Evolutionary conservation across 2,113 vertebrate genomes (phyloP).

Genomic region (Pygoscelis antarcticus): DNA sequence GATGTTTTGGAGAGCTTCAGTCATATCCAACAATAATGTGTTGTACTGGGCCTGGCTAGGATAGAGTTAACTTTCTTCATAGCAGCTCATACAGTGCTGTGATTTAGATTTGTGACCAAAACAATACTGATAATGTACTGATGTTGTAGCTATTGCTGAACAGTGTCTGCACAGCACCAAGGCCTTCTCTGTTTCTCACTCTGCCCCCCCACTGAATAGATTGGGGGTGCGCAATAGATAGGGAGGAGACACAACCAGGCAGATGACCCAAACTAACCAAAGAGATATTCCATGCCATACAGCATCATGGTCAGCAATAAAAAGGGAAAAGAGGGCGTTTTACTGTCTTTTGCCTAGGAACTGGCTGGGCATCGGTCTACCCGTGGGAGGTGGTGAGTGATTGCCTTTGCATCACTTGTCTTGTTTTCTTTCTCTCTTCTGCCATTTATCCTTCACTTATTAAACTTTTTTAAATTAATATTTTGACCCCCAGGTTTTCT

Average conservation of each 20-base stretch:
- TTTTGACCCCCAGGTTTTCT: not conserved
- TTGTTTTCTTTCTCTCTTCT: not conserved
- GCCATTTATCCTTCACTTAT: not conserved
- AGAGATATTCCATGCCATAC: not conserved
- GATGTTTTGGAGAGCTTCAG: not conserved
- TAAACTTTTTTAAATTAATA: not conserved
- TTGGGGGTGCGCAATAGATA: not conserved
- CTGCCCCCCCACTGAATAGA: accelerated
- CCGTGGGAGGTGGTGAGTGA: not conserved
- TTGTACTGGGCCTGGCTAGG: not conserved
- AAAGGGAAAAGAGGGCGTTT: not conserved
- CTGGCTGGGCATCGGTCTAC: not conserved
- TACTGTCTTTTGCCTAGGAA: not conserved
- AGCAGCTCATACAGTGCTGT: not conserved
- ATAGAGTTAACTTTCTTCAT: not conserved
- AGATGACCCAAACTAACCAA: not conserved
- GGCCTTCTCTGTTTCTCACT: not conserved
- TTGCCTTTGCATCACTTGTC: not conserved
- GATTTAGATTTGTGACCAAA: not conserved
- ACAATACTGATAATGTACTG: not conserved
- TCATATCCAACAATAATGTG: accelerated
- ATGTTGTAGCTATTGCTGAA: not conserved
- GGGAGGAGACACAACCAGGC: not conserved
- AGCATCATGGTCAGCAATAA: not conserved
- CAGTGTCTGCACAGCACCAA: not conserved